Percentiles rank a stretch among this genome's conserved stretches.
These are phyloP conservation scores for Fulmarus glacialis DNA, from an alignment of 2,113 vertebrate species.

Conservation along the genomic window DNA sequence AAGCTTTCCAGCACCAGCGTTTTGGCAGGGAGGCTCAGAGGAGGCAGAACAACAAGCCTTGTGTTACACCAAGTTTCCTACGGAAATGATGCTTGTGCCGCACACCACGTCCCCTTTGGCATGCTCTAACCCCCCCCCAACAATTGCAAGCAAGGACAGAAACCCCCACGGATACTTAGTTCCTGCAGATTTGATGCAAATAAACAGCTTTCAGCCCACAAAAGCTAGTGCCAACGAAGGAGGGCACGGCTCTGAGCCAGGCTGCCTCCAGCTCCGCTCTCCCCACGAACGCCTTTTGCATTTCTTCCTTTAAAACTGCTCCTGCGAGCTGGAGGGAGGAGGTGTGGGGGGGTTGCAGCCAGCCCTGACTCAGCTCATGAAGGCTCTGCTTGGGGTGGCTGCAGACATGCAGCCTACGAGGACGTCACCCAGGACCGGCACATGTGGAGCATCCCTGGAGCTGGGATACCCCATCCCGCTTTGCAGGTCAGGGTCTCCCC, in stretches of 20 bases:
- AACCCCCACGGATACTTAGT: background rate
- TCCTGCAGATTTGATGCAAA: background rate
- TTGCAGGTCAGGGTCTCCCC: rapidly evolving
- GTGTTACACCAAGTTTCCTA: background rate
- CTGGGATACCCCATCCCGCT: background rate
- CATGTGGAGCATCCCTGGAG: background rate
- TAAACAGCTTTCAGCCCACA: background rate
- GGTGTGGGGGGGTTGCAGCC: background rate
- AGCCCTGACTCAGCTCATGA: background rate
- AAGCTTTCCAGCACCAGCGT: background rate
- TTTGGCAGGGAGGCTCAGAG: background rate
- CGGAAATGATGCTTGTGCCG: background rate
- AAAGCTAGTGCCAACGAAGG: background rate
- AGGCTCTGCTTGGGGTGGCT: background rate
- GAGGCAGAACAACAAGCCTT: background rate
- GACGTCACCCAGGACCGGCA: rapidly evolving
- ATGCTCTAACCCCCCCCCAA: background rate
- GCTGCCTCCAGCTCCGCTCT: background rate
- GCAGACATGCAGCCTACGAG: background rate
- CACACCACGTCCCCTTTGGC: background rate
- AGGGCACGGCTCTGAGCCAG: background rate
- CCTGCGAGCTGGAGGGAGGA: background rate
- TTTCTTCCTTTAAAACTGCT: background rate
- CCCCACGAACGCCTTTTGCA: background rate
- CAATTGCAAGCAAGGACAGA: background rate